phyloP scores from a whole-genome alignment of 1,140 invertebrate genomes.

The Drosophila sp. region DNA sequence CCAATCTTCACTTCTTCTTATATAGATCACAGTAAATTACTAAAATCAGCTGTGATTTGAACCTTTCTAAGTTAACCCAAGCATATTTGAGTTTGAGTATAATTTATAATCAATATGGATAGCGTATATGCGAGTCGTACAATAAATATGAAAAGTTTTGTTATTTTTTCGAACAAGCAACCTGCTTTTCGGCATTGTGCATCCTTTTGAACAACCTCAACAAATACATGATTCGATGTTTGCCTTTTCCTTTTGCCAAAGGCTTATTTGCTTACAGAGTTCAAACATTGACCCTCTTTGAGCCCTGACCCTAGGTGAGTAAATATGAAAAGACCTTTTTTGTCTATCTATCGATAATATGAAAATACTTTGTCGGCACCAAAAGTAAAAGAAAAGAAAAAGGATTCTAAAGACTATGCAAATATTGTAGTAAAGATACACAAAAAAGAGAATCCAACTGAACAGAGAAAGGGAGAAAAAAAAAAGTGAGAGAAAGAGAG shows the following conservation, averaged over 20 bases:
- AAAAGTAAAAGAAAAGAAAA: constrained; percentile 42
- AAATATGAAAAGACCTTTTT: constrained; percentile 70
- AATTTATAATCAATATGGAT: background rate
- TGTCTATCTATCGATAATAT: constrained; percentile 54
- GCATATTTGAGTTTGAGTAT: too few species aligned
- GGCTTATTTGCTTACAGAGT: constrained; percentile 72
- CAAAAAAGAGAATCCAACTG: constrained; percentile 28
- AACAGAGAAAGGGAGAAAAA: background rate
- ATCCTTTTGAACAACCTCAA: constrained; percentile 81
- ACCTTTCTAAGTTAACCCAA: too few species aligned
- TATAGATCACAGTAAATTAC: too few species aligned
- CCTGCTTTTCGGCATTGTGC: constrained; percentile 47
- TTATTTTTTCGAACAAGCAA: constrained; percentile 18
- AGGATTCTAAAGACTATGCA: constrained; percentile 71
- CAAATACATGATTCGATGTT: constrained; percentile 65
- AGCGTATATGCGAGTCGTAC: background rate
- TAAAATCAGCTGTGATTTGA: too few species aligned
- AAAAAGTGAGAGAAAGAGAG: background rate
- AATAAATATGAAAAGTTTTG: constrained; percentile 7
- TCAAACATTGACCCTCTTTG: constrained; percentile 72
- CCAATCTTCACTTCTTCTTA: too few species aligned
- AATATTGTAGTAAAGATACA: constrained; percentile 60
- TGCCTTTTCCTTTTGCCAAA: constrained; percentile 70
- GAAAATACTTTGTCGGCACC: constrained; percentile 62
- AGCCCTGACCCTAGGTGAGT: constrained; percentile 57